Conservation (phyloP, 2,888 invertebrate species). For the Scaptomyza polygonia region DNA sequence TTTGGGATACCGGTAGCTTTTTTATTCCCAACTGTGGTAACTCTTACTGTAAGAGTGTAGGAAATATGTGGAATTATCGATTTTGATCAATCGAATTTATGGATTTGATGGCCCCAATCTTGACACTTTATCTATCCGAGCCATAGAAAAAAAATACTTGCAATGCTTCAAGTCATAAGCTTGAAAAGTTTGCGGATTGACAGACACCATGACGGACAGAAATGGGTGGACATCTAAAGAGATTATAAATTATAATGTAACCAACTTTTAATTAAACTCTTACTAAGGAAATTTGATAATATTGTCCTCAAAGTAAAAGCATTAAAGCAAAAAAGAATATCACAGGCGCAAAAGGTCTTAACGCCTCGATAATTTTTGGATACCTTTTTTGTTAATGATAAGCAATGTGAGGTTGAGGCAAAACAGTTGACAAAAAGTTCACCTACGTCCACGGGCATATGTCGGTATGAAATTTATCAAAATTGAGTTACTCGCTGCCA, state of each 20-base stretch:
- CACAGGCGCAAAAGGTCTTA: neutral
- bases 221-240: neutral
- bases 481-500: slow-evolving; percentile 39
- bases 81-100: too few relatives aligned
- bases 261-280: slow-evolving; percentile 17
- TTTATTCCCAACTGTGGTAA: too few relatives aligned
- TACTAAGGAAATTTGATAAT: neutral
- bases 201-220: neutral
- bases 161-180: too few relatives aligned
- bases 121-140: too few relatives aligned
- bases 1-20: too few relatives aligned
- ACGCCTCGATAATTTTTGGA: slow-evolving; percentile 4
- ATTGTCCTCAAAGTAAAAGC: neutral
- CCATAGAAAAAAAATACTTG: too few relatives aligned
- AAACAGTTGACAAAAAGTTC: neutral
- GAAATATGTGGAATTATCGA: too few relatives aligned
- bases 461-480: slow-evolving; percentile 38
- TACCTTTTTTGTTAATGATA: neutral
- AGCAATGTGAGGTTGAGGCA: neutral
- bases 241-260: neutral
- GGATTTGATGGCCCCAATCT: too few relatives aligned
- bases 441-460: slow-evolving; percentile 13
- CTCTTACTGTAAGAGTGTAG: too few relatives aligned
- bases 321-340: neutral
- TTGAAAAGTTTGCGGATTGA: too few relatives aligned